Evolutionary conservation across 2,113 vertebrate species (phyloP).

Genomic region (Xiphias gladius): DNA sequence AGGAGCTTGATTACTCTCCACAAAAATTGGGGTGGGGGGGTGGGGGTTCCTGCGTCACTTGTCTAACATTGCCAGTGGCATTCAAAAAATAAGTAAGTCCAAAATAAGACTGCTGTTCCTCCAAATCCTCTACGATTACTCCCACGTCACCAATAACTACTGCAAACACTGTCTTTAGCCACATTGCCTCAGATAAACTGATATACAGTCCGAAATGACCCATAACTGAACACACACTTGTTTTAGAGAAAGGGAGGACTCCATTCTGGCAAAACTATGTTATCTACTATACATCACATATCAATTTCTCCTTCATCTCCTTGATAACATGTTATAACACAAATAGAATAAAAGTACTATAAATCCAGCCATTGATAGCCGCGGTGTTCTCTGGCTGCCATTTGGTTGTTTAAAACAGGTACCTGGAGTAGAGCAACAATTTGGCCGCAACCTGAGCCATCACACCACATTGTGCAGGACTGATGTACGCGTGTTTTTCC

Average conservation of each 20-base stretch:
- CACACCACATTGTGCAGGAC: constrained; percentile 50
- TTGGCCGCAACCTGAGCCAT: constrained; percentile 47
- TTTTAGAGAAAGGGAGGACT: constrained; percentile 13
- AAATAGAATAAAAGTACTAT: constrained; percentile 42
- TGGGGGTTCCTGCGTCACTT: constrained; percentile 58
- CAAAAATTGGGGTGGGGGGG: constrained; percentile 11
- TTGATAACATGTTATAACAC: constrained; percentile 44
- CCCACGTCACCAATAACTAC: constrained; percentile 63
- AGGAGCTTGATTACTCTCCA: constrained; percentile 51
- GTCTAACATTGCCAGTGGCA: constrained; percentile 58
- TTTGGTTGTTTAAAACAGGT: constrained; percentile 56
- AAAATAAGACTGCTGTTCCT: constrained; percentile 69
- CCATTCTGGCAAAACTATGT: constrained; percentile 22
- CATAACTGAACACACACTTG: constrained; percentile 24
- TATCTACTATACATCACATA: constrained; percentile 52
- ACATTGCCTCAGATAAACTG: constrained; percentile 33
- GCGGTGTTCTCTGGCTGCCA: constrained; percentile 50
- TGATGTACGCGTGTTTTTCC: constrained; percentile 35
- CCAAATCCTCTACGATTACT: constrained; percentile 70
- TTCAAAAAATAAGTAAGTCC: constrained; percentile 69
- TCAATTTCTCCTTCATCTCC: constrained; percentile 24
- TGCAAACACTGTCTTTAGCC: constrained; percentile 57
- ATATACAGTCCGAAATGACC: constrained; percentile 43
- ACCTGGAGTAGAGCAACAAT: constrained; percentile 41
- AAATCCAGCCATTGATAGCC: constrained; percentile 33